These are phyloP conservation scores for Campaea margaritaria DNA, from an alignment of 2,888 invertebrate genomes.

Conservation along the genomic window DNA sequence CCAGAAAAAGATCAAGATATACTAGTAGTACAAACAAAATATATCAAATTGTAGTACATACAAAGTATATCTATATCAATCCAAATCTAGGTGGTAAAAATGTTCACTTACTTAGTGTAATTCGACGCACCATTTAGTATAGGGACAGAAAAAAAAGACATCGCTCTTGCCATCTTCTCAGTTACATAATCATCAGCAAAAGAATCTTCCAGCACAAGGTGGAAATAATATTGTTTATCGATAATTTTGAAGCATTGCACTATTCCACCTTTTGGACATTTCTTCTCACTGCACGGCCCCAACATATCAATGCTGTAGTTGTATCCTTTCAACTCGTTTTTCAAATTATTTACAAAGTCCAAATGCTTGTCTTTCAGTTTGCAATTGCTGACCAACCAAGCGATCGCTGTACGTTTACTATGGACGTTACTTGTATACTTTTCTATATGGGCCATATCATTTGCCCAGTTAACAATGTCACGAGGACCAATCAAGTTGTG, in stretches of 20 bases:
- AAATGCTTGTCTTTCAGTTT: constrained; percentile 58
- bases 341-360: constrained; percentile 60
- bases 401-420: constrained; percentile 64
- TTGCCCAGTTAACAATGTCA: constrained; percentile 56
- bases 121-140: constrained; percentile 64
- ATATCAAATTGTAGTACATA: too few species aligned
- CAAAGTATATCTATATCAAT: too few species aligned
- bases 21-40: too few species aligned
- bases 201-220: constrained; percentile 69
- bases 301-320: constrained; percentile 66
- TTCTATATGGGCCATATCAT: constrained; percentile 53
- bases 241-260: constrained; percentile 63
- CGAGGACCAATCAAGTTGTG: constrained; percentile 64
- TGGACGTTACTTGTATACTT: constrained; percentile 45
- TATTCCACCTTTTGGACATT: constrained; percentile 56
- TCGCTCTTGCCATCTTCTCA: constrained; percentile 60
- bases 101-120: constrained; percentile 62
- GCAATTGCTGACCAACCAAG: constrained; percentile 67
- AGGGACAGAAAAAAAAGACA: constrained; percentile 65
- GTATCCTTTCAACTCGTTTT: constrained; percentile 60
- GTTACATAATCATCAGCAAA: constrained; percentile 66
- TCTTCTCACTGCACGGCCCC: constrained; percentile 64
- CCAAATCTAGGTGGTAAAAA: neutral
- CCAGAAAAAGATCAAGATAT: too few species aligned
- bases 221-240: constrained; percentile 68